These are phyloP conservation scores for Polydrusus tereticollis DNA, from an alignment of 2,888 invertebrate species.

Conservation along the genomic window DNA sequence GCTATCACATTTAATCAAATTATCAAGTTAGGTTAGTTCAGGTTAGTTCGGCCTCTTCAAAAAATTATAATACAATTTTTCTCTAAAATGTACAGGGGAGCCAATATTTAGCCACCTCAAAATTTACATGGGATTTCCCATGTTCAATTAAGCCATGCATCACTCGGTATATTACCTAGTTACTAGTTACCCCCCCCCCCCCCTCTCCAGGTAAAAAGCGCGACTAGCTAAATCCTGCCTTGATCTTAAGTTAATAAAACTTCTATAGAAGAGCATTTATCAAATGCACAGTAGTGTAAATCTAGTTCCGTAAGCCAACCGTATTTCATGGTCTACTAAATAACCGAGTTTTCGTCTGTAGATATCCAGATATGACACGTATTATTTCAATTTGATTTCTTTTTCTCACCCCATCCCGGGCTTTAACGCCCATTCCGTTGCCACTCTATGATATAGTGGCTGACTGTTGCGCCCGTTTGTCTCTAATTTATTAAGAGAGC, in stretches of 20 bases:
- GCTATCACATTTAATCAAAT: too few relatives aligned
- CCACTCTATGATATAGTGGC: conserved; percentile 55
- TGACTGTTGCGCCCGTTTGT: conserved; percentile 54
- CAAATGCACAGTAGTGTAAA: conserved; percentile 34
- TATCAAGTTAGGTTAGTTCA: too few relatives aligned
- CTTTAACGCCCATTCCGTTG: conserved; percentile 55
- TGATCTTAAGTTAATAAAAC: conserved; percentile 18
- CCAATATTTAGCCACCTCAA: too few relatives aligned
- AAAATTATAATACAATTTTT: too few relatives aligned
- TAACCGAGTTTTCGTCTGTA: conserved; percentile 47
- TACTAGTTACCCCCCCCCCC: neutral
- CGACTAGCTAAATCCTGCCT: too few relatives aligned
- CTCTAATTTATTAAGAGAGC: conserved; percentile 52
- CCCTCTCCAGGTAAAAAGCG: neutral
- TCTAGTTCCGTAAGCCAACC: conserved; percentile 41
- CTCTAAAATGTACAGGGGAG: too few relatives aligned
- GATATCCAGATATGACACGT: conserved; percentile 59
- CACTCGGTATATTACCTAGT: neutral
- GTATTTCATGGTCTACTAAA: conserved; percentile 44
- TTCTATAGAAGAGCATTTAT: conserved; percentile 27
- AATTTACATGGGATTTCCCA: too few relatives aligned
- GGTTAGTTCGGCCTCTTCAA: too few relatives aligned
- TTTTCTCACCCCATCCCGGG: conserved; percentile 57
- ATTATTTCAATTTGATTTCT: conserved; percentile 59
- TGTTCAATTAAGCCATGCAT: too few relatives aligned